Base-by-base conservation (phyloP, 2,113 vertebrate species). In the Orthonyx spaldingii region DNA sequence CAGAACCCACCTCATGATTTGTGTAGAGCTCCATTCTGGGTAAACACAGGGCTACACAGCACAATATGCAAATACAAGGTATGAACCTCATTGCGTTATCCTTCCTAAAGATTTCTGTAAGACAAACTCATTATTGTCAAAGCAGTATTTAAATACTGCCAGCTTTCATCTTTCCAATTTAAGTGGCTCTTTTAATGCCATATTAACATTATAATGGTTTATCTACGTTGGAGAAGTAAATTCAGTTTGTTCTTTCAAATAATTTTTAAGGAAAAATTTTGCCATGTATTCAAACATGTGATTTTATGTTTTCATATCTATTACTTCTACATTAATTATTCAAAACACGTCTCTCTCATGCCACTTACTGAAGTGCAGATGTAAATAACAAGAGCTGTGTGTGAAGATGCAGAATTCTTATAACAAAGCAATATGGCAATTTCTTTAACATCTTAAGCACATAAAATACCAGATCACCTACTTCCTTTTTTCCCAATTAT, bases 301-400 rank as follows among this genome's bases (percentile, higher is more conserved):
- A 79, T 69, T 96, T 77, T 46, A 66, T 84, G 83, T 78, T 96
- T 77, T 70, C 8, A 2, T 59, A 84, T 64, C 68, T 59, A 55
- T 64, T 94, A 92, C 87, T 93, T 93, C 30, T 50, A 32, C 82
- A 52, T 80, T 86, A 93, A 94, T 96, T 97, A 95, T 89, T 89
- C 69, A 84, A 95, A 95, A 56, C 14, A 65, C 80, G 52, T 37
- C 13, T 91, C 65, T 79, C 60, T 80, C 53, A 16, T 52, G 46
- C 89, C 84, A 68, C 16, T 87, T 83, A 64, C 1, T 57, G 35
- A 93, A 79, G 50, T 32, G 55, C 71, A 84, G 46, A 88, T 49
- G 87, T 24, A 89, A 80, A 56, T 65, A 90, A 79, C 22, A 75
- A 87, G 60, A 86, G 47, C 55, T 63, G 21, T 5, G 1, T 39